These are phyloP conservation scores for Albula glossodonta DNA, from an alignment of 2,113 vertebrate genomes.

Conservation along the genomic window DNA sequence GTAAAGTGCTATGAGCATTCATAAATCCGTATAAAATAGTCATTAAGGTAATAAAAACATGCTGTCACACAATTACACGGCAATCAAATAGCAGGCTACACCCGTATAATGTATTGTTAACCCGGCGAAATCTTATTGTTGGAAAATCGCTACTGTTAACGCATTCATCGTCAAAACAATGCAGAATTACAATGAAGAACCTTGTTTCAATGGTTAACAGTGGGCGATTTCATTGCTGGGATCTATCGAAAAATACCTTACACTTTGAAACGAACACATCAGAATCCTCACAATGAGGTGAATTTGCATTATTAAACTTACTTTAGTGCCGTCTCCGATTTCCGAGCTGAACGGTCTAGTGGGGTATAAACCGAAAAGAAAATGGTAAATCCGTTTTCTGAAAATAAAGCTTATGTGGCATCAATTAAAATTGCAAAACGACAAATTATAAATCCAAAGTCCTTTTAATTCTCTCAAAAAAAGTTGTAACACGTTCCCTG, in stretches of 20 bases:
- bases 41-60: no score
- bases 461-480: background rate
- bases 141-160: background rate
- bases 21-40: no score
- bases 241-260: background rate
- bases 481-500: background rate
- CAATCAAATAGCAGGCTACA: background rate
- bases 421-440: background rate
- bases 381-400: background rate
- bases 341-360: background rate
- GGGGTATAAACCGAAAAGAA: background rate
- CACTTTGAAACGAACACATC: background rate
- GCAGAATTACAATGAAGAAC: background rate
- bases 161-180: background rate
- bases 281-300: background rate
- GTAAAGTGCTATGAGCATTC: no score
- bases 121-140: background rate
- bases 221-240: background rate
- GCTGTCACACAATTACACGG: background rate
- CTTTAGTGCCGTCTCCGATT: background rate
- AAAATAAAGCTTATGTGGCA: background rate
- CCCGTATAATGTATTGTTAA: background rate
- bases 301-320: background rate
- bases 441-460: background rate
- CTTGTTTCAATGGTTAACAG: background rate